Evolutionary conservation across 2,888 invertebrate genomes (phyloP).

Genomic region (Macrophya alboannulata): DNA sequence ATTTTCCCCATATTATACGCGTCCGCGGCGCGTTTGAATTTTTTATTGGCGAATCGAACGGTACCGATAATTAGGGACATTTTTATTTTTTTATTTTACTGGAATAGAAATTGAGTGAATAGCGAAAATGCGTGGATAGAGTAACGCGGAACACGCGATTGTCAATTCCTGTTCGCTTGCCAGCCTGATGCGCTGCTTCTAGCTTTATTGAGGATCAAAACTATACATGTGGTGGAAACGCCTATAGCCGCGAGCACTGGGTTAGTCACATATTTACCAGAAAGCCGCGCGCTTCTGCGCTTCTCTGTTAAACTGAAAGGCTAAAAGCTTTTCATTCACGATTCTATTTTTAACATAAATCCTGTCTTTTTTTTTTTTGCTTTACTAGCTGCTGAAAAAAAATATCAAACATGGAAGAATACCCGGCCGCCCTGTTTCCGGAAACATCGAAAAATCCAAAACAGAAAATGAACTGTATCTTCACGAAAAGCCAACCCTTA

Average conservation of each 20-base stretch:
- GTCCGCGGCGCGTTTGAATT: not conserved
- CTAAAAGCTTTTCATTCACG: constrained; percentile 55
- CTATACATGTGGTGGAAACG: constrained; percentile 26
- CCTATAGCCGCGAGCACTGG: constrained; percentile 25
- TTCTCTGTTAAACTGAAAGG: constrained; percentile 41
- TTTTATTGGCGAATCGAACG: not conserved
- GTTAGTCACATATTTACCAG: constrained; percentile 53
- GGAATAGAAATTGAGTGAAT: not conserved
- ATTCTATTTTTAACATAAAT: constrained; percentile 49
- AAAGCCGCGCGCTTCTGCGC: not conserved
- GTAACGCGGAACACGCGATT: constrained; percentile 27
- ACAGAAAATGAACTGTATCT: not conserved
- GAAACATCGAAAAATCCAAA: not conserved
- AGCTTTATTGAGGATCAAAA: constrained; percentile 48
- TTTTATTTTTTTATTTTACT: not conserved
- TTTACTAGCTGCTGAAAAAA: not conserved
- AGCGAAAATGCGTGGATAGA: not conserved
- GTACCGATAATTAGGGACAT: not conserved
- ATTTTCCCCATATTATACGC: too few relatives aligned
- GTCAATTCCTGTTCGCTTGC: constrained; percentile 12
- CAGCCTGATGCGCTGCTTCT: constrained; percentile 18
- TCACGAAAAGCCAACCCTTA: too few relatives aligned
- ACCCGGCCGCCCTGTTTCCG: not conserved
- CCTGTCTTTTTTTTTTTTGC: not conserved
- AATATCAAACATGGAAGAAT: too few relatives aligned